These are phyloP conservation scores for Oncorhynchus kisutch DNA, from an alignment of 2,113 vertebrate species.

Conservation along the genomic window DNA sequence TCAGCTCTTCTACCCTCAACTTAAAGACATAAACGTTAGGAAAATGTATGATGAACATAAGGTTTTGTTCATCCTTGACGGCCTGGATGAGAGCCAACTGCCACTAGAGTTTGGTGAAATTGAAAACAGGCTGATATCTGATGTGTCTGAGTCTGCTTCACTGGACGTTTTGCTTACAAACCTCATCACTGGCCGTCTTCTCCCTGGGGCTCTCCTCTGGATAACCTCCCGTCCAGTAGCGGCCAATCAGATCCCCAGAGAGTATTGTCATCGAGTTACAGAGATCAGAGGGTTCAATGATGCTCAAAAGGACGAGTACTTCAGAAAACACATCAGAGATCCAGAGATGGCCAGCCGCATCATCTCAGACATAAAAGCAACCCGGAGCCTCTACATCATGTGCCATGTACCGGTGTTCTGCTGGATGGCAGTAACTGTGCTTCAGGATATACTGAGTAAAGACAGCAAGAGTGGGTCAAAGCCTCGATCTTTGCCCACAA, in stretches of 20 bases:
- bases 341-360: background rate
- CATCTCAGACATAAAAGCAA: background rate
- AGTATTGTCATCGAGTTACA: background rate
- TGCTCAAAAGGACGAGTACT: background rate
- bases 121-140: background rate
- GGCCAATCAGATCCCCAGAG: background rate
- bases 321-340: background rate
- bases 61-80: constrained; percentile 10
- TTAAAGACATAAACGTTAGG: constrained; percentile 11
- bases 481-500: background rate
- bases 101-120: background rate
- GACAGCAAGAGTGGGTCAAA: background rate
- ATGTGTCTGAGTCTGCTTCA: background rate
- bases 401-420: constrained; percentile 24
- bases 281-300: constrained; percentile 12
- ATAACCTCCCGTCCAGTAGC: constrained; percentile 17
- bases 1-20: constrained; percentile 9
- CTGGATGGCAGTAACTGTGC: constrained; percentile 22
- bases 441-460: background rate
- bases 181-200: constrained; percentile 1
- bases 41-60: background rate
- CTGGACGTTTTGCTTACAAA: constrained; percentile 8
- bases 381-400: constrained; percentile 4
- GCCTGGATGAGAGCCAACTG: constrained; percentile 8
- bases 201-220: background rate